Base-by-base conservation (phyloP, 2,888 invertebrate species). In the Eupithecia vulgata region DNA sequence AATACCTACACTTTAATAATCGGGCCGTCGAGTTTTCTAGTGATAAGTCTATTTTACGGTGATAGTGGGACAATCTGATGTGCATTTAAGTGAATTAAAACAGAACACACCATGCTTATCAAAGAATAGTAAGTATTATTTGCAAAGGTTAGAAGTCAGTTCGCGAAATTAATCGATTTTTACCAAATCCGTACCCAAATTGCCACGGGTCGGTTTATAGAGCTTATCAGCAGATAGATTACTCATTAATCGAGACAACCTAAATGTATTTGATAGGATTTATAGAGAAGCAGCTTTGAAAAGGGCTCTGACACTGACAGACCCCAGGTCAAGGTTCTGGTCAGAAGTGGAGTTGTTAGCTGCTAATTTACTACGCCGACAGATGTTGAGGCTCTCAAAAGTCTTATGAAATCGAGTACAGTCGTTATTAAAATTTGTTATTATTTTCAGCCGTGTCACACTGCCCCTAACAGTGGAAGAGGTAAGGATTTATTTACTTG, bases 401-500 rank as follows among this genome's bases (percentile, higher is more conserved):
- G 35, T 17, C 57, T 35, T 21, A 61, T 35, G 57, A 69, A 74
- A 66, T 67, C 30, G 59, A 68, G 35, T 70, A 70, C n/a, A 45
- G 42, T 45, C 66, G 35, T 72, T 78, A 73, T 76, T 68, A 69
- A 40, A 62, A 40, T 72, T 5, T 68, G 59, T 77, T 76, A 88
- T 92, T 90, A 85, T 89, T 96, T 96, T 89, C 96, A 99, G 99
- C 95, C 98, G 99, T 90, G 98, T 99, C 88, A 97, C 98, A 91
- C 96, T 99, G 93, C 99, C 99, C 89, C 96, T 99, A 93, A 98
- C 98, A 86, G 99, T 99, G 83, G 98, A 99, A 95, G 99, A 99
- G 97, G 98, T 98, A 95, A 95, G 97, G 77, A 75, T 72, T 13
- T 57, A 52, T 52, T 52, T 52, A 52, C 48, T 52, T 3, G n/a